Percentiles rank a stretch among this genome's conserved stretches.
Conservation (phyloP, 2,888 invertebrate genomes). For the Minunthozetes semirufus region DNA sequence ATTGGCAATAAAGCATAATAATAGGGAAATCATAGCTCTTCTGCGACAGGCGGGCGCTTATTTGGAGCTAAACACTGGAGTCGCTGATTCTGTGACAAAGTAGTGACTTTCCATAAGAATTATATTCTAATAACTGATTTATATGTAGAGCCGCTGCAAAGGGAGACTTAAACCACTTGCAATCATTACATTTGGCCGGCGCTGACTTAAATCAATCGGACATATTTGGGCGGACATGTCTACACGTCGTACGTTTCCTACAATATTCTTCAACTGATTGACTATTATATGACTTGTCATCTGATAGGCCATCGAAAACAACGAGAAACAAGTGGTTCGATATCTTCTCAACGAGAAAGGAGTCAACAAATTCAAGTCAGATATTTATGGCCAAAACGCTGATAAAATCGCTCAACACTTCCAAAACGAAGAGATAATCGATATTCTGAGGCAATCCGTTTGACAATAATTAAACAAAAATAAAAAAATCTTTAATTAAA, state of each 20-base stretch:
- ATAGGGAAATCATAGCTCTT: slow-evolving; percentile 54
- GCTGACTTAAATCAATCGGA: slow-evolving; percentile 60
- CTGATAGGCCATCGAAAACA: slow-evolving; percentile 40
- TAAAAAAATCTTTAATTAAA: too few relatives aligned
- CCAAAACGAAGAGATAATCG: neutral
- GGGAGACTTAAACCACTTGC: slow-evolving; percentile 56
- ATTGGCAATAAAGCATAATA: slow-evolving; percentile 62
- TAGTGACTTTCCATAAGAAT: slow-evolving; percentile 42
- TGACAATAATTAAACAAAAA: too few relatives aligned
- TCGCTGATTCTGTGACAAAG: slow-evolving; percentile 63
- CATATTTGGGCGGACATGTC: slow-evolving; percentile 59
- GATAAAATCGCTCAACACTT: slow-evolving; percentile 39
- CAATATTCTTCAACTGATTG: neutral
- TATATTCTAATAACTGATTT: slow-evolving; percentile 22
- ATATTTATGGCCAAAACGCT: slow-evolving; percentile 40
- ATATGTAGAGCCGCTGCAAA: slow-evolving; percentile 55
- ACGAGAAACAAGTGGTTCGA: slow-evolving; percentile 38
- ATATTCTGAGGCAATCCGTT: too few relatives aligned
- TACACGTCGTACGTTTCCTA: slow-evolving; percentile 53
- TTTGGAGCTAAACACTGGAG: slow-evolving; percentile 55
- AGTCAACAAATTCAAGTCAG: slow-evolving; percentile 34
- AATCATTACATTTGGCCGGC: slow-evolving; percentile 61
- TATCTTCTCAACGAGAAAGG: slow-evolving; percentile 38
- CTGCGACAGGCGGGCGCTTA: slow-evolving; percentile 69
- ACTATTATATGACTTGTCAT: neutral